Evolutionary conservation across 2,113 vertebrate genomes (phyloP).

Genomic region (Cinclus cinclus): DNA sequence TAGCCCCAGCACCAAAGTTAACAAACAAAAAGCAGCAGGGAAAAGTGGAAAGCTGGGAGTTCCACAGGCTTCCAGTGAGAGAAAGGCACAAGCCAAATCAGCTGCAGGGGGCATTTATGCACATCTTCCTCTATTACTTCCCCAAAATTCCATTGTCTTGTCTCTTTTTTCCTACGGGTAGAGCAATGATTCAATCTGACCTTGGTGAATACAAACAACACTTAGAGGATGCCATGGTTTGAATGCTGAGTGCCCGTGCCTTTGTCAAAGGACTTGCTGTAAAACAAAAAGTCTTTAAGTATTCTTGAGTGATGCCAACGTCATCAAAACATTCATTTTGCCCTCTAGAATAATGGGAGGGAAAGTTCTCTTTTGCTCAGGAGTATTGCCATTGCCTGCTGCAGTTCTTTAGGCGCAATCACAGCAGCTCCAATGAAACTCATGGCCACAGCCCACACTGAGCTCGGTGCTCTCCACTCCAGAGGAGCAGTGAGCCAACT

Average conservation of each 20-base stretch:
- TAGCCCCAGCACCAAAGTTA: neutral
- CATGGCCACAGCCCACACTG: accelerated
- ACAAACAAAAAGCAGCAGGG: neutral
- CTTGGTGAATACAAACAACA: neutral
- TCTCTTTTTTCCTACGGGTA: neutral
- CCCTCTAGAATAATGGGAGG: neutral
- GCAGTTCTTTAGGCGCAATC: neutral
- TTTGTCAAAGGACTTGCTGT: neutral
- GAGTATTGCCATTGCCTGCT: accelerated
- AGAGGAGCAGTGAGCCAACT: neutral
- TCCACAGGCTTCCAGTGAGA: neutral
- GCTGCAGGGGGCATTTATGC: neutral
- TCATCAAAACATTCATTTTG: neutral
- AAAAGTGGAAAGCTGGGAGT: neutral
- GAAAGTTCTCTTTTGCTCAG: neutral
- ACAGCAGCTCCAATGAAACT: neutral
- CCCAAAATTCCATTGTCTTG: neutral
- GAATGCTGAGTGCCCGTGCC: constrained; percentile 1
- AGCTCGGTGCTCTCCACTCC: neutral
- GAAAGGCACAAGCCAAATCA: neutral
- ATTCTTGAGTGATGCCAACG: neutral
- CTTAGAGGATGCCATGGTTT: neutral
- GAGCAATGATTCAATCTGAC: constrained; percentile 35
- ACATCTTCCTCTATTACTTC: neutral
- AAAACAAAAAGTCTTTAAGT: neutral